Conservation (phyloP, 2,113 vertebrate genomes). For the Periophthalmodon schlosseri region DNA sequence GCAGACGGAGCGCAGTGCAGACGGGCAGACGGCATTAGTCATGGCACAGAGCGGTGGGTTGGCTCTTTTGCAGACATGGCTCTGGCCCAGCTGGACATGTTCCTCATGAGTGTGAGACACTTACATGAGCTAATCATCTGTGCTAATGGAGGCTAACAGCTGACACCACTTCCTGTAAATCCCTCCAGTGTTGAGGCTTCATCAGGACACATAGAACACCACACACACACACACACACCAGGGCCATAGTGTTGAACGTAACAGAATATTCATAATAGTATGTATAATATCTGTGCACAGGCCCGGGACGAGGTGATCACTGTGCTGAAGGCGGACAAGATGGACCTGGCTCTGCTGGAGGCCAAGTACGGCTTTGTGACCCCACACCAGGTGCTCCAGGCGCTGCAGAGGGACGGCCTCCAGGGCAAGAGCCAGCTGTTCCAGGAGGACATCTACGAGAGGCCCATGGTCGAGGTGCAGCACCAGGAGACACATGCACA, state of each 20-base stretch:
- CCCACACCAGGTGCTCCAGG: conserved; percentile 90
- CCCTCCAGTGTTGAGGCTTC: background rate
- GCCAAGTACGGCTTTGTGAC: conserved; percentile 94
- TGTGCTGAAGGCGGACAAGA: conserved; percentile 94
- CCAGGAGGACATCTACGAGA: conserved; percentile 92
- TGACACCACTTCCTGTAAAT: conserved; percentile 51
- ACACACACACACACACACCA: background rate
- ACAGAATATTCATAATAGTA: background rate
- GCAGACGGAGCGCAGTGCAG: background rate
- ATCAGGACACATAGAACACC: background rate
- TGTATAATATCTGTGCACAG: conserved; percentile 61
- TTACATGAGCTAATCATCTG: conserved; percentile 26
- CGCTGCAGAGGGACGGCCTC: conserved; percentile 91
- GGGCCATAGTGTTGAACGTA: background rate
- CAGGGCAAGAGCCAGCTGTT: conserved; percentile 82
- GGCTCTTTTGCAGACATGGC: conserved; percentile 32
- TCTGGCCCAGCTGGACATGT: conserved; percentile 23
- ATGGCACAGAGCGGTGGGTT: conserved; percentile 14
- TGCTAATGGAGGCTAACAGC: conserved; percentile 54
- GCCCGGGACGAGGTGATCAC: conserved; percentile 97
- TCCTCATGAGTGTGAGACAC: conserved; percentile 9
- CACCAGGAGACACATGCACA: background rate
- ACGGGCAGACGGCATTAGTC: background rate
- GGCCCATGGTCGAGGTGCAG: conserved; percentile 92
- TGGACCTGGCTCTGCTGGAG: conserved; percentile 91